Evolutionary conservation across 2,797 vertebrate species (phyloP), one percentile per base, ranked within the genome.

Genomic region (Molossus alvarezi): DNA sequence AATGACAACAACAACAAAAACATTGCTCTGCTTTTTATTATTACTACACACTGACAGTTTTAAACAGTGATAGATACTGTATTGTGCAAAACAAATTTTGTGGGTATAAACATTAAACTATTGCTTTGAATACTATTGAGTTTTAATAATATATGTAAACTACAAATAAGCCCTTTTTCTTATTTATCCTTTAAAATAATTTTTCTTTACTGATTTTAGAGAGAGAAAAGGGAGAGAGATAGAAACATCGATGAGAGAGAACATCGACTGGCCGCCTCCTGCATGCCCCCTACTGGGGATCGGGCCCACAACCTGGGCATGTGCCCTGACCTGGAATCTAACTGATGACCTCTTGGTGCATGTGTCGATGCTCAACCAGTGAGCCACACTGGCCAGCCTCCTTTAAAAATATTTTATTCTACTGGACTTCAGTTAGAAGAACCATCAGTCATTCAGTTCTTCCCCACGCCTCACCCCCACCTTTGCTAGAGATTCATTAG

Each of bases 21-120:
- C 41, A 27, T 92, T 55, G 20, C 29, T 88, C 37, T 94, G 67
- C 51, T 64, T 92, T 90, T 80, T 65, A 90, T 94, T 92, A 87
- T 90, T 13, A 77, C 48, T 8, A 37, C 3, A 3, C 15, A 55
- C 55, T 85, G 27, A 58, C 17, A 76, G 11, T 87, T 94, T 95
- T 93, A 91, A 96, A 84, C 10, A 83, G 62, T 76, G 80, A 81
- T 62, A 76, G 55, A 83, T 60, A 23, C 4, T 91, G 12, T n/a
- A 5, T 80, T 8, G 33, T 77, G 27, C 41, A 75, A 77, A 53
- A 80, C 33, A 92, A 83, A 57, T 84, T 72, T 64, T 80, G 18
- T 87, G n/a, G 53, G 57, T 67, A 62, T 85, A 91, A 82, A 73
- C 65, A 92, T 15, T 33, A 62, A 96, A 95, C 15, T 77, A 73